Conservation (phyloP, 2,888 invertebrate species). For the Pycnomerus fuliginosus region DNA sequence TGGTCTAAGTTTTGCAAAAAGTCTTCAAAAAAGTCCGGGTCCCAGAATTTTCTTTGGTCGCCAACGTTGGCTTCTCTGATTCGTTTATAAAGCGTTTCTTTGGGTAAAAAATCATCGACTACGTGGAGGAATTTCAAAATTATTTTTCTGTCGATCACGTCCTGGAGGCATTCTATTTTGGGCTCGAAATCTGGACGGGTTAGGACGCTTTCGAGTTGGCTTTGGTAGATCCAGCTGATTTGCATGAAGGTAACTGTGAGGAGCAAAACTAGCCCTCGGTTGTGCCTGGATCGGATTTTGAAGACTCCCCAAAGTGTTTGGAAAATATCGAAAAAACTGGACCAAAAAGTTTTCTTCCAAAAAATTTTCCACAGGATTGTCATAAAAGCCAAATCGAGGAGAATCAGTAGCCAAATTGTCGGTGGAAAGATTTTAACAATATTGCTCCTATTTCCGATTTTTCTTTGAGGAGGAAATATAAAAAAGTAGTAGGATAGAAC, state of each 20-base stretch:
- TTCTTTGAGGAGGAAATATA: slow-evolving; percentile 2
- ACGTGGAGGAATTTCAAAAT: background rate
- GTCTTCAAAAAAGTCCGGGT: slow-evolving; percentile 3
- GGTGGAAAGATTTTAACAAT: slow-evolving; percentile 2
- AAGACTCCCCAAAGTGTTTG: background rate
- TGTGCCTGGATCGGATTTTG: background rate
- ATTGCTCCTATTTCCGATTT: background rate
- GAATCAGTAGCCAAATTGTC: slow-evolving; percentile 1
- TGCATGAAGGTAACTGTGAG: background rate
- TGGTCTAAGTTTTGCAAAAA: slow-evolving; percentile 5
- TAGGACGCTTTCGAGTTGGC: slow-evolving; percentile 3
- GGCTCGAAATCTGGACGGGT: slow-evolving; percentile 7
- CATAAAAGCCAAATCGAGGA: background rate
- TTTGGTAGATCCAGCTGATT: slow-evolving; percentile 5
- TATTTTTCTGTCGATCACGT: slow-evolving; percentile 1
- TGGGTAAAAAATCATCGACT: background rate
- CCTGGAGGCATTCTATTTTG: slow-evolving; percentile 1
- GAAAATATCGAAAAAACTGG: slow-evolving; percentile 2
- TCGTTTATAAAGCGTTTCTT: background rate
- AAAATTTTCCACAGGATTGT: slow-evolving; percentile 5
- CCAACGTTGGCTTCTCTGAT: background rate
- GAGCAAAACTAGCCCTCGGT: background rate
- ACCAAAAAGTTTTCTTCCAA: background rate
- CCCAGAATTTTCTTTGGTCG: background rate
- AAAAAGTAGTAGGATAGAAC: background rate